Base-by-base conservation (phyloP, 1,140 invertebrate species). In the Homarus americanus region DNA sequence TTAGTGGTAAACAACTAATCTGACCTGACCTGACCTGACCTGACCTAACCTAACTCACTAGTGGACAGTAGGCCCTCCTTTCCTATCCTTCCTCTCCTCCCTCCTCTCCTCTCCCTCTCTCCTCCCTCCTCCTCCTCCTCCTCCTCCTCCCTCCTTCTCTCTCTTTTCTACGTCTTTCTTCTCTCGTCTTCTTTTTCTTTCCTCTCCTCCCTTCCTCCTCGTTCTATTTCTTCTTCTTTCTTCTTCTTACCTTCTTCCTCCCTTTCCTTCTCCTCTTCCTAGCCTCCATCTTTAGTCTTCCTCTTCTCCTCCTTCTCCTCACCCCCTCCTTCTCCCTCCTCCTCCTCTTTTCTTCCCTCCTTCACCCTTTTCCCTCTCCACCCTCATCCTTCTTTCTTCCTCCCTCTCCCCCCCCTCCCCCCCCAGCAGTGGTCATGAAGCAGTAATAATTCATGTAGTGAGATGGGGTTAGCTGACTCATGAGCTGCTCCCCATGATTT, bases 381-480 rank as follows among this genome's bases (percentile, higher is more conserved):
- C 44, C 9, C 44, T 49, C 44, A 0, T 49, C 1, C 44, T 49
- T 15, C 15, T 4, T 49, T 15, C 44, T 58, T 72, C 38, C 80
- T 69, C 63, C 53, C 63, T 53, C 7, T 36, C 53, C 32, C 15
- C 80, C 32, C 53, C 5, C 58, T 4, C 15, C 28, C 5, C 12
- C 17, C 53, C 20, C 9, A 24, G 53, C 15, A n/a, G 66, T 49
- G 75, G 75, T 88, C 86, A 88, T 79, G 76, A 66, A 66, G n/a
- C 15, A 15, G 78, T 66, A 88, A 88, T 88, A 88, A 88, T 88
- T 88, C 86, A 88, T 73, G 58, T 24, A 34, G 63, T 40, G 76
- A 72, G 86, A 88, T 82, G 86, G 86, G 32, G 76, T 88, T 78
- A 72, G 3, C 76, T 58, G 58, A 88, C 86, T 80, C 58, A 88